Evolutionary conservation across 2,888 invertebrate species (phyloP), one percentile per base, ranked within the genome.

Genomic region (Spialia ferax): DNA sequence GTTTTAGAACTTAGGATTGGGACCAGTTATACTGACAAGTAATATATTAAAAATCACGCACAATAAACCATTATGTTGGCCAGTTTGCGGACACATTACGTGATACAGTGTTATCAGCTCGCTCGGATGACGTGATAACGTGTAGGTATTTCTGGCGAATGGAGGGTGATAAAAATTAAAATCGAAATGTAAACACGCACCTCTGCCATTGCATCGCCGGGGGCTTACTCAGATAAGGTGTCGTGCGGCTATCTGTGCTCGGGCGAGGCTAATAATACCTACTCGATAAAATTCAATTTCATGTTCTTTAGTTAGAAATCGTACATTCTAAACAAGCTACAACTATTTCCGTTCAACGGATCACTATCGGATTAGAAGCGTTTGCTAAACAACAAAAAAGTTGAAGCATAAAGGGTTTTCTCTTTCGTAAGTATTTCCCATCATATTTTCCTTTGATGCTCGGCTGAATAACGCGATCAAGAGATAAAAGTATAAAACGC

Each of bases 401-500:
- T 52, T 35, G 15, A 80, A 64, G 48, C 35, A 81, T 82, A 85
- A 85, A 83, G 83, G 81, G 82, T 81, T 84, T 81, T 84, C 77
- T 81, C 82, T 80, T 83, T 86, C 83, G 85, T 84, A 86, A 86
- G 88, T 88, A 85, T 88, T 87, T 86, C 82, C 79, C 77, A 75
- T 83, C 83, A 81, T 84, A 84, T 89, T 90, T 90, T 88, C 82
- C 85, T 90, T 91, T 89, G 88, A 90, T 87, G 87, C 88, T 88
- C 85, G 86, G 85, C 79, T 90, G 89, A 90, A 89, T 90, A 89
- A 91, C 85, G 85, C 87, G 91, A 91, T 91, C 88, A 89, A 88
- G 86, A 89, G 88, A 91, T 90, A 89, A 90, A n/a, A n/a, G n/a
- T n/a, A n/a, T n/a, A n/a, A n/a, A 89, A 89, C 86, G 85, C 85